These are phyloP conservation scores for Netelia melanura DNA, from an alignment of 2,888 invertebrate genomes.

Conservation along the genomic window DNA sequence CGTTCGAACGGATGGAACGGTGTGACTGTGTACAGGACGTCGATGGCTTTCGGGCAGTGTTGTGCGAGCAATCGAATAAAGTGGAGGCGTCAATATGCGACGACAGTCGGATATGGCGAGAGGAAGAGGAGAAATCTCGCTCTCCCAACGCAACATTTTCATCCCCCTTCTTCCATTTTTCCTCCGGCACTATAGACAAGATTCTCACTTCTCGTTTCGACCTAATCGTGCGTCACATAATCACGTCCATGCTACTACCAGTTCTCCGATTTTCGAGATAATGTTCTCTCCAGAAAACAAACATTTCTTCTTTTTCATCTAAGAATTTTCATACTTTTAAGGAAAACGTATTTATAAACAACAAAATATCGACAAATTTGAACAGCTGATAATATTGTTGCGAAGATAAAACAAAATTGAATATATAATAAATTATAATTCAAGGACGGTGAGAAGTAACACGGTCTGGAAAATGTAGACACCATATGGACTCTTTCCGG, in stretches of 20 bases:
- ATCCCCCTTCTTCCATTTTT: slow-evolving; percentile 35
- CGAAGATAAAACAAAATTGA: background rate
- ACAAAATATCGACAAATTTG: background rate
- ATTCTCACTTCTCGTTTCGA: slow-evolving; percentile 64
- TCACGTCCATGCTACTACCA: slow-evolving; percentile 47
- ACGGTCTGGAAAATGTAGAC: background rate
- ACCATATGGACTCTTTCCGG: slow-evolving; percentile 55
- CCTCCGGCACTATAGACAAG: slow-evolving; percentile 13
- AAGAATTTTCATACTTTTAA: background rate
- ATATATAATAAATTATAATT: slow-evolving; percentile 5
- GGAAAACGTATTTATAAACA: background rate
- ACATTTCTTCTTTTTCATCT: slow-evolving; percentile 8
- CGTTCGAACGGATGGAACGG: slow-evolving; percentile 46
- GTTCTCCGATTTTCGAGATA: slow-evolving; percentile 49
- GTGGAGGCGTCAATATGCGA: slow-evolving; percentile 80
- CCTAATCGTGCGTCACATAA: slow-evolving; percentile 68
- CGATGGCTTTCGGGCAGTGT: slow-evolving; percentile 69
- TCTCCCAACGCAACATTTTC: slow-evolving; percentile 49
- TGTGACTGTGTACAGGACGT: slow-evolving; percentile 37
- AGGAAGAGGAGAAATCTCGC: slow-evolving; percentile 62
- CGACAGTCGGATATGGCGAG: slow-evolving; percentile 76
- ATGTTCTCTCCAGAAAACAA: background rate
- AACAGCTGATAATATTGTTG: background rate
- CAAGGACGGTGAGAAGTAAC: background rate
- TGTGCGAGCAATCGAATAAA: slow-evolving; percentile 81